Conservation (phyloP, 2,113 vertebrate species). For the Prunella himalayana region DNA sequence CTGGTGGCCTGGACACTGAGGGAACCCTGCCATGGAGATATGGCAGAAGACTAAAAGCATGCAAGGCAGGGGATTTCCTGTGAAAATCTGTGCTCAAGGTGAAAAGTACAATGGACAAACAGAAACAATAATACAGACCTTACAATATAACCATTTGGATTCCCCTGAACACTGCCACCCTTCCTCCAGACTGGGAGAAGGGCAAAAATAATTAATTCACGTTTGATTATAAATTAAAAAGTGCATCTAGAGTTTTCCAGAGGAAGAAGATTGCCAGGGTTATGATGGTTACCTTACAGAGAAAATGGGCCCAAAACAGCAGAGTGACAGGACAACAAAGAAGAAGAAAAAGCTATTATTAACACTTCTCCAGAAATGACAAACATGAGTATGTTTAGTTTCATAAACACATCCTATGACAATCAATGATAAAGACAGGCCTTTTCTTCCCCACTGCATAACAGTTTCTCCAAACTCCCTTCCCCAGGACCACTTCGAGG, state of each 20-base stretch:
- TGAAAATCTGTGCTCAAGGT: neutral
- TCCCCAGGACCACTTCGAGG: neutral
- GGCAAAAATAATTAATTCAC: neutral
- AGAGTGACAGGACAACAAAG: neutral
- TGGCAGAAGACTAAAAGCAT: neutral
- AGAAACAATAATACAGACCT: neutral
- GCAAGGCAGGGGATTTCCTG: neutral
- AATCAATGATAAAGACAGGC: neutral
- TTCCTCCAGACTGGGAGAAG: neutral
- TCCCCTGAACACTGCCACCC: neutral
- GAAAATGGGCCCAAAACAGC: neutral
- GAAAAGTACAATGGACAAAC: neutral
- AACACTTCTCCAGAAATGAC: neutral
- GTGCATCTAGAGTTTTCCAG: neutral
- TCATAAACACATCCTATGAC: neutral
- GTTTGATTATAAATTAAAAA: neutral
- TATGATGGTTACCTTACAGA: neutral
- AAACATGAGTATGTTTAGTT: neutral
- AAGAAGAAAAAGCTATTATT: neutral
- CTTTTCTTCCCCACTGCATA: neutral
- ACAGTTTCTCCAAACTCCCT: neutral
- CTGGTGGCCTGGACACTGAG: neutral
- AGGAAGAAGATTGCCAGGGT: neutral
- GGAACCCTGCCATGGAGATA: accelerated
- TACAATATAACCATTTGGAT: neutral